phyloP scores from a whole-genome alignment of 2,797 vertebrate species.

The Gymnoscopelus microlampas region DNA sequence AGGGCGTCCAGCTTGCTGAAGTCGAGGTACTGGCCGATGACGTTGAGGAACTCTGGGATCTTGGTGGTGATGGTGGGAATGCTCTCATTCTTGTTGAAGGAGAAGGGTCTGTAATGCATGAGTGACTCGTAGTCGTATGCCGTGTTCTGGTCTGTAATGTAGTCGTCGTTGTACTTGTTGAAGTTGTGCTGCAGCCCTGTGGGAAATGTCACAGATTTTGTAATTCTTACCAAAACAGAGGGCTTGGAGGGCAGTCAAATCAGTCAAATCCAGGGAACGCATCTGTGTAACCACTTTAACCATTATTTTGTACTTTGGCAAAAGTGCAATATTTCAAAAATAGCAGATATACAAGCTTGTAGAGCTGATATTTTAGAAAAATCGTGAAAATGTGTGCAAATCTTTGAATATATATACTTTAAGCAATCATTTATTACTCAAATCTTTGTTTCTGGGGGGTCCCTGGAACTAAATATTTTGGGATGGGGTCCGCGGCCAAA shows the following conservation, averaged over 20 bases:
- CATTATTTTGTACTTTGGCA: too few relatives aligned
- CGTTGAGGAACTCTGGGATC: slow-evolving; percentile 85
- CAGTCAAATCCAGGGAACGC: background rate
- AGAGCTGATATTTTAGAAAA: too few relatives aligned
- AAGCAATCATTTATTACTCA: too few relatives aligned
- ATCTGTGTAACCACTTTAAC: too few relatives aligned
- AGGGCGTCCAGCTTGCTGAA: slow-evolving; percentile 86
- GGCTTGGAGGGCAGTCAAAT: background rate
- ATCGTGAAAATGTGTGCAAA: too few relatives aligned
- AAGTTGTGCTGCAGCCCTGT: slow-evolving; percentile 88
- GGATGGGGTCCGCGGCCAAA: too few relatives aligned
- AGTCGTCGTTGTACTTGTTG: slow-evolving; percentile 81
- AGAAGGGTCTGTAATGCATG: slow-evolving; percentile 90
- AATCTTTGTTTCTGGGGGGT: too few relatives aligned
- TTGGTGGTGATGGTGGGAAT: slow-evolving; percentile 90
- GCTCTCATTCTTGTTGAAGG: slow-evolving; percentile 88
- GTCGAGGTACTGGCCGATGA: slow-evolving; percentile 93
- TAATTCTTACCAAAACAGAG: background rate
- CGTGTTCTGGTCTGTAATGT: slow-evolving; percentile 92
- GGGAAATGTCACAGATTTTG: slow-evolving; percentile 13
- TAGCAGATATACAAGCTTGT: too few relatives aligned
- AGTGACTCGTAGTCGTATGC: slow-evolving; percentile 93
- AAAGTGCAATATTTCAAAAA: too few relatives aligned
- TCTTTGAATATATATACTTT: too few relatives aligned
- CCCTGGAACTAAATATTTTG: too few relatives aligned